Base-by-base conservation (phyloP, 2,888 invertebrate species). In the Hecatera dysodea region DNA sequence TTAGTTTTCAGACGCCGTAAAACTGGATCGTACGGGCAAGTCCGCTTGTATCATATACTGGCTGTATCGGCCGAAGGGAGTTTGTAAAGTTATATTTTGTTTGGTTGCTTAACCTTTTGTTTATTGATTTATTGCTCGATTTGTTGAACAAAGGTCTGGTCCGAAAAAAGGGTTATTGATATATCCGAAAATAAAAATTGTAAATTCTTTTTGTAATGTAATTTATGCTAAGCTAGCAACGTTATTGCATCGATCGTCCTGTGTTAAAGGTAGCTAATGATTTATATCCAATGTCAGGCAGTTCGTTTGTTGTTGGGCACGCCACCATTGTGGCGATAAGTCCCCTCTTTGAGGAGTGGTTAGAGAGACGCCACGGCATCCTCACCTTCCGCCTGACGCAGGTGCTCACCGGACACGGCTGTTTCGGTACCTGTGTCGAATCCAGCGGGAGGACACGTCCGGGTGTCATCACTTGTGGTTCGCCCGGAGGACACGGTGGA, bases 1-100 rank as follows among this genome's bases (percentile, higher is more conserved):
- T 80, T 82, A 85, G 78, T 80, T 85, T 66, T 56, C 68, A 63
- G 69, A 77, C n/a, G 46, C 59, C 80, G 85, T 82, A 68, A 81
- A 81, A 75, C 70, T 80, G 75, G 75, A 74, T 80, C 71, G 78
- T 62, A 55, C 56, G 61, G 42, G 61, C 55, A 73, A 57, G 70
- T 85, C 73, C 72, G 55, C 55, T 50, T 56, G 72, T 60, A 63
- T 66, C 64, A 39, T 66, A 42, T 68, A 59, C 44, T n/a, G n/a
- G 39, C 15, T 33, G 39, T 75, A 75, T 12, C 57, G 48, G 29
- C 48, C 39, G 57, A 52, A 52, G 62, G 36, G 27, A 65, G 29
- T 53, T 63, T 63, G 36, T 44, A 17, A 53, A 67, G 33, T 80
- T 68, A 42, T 64, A 52, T 75, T n/a, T 64, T 67, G 52, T 59